A percentile compares a stretch with the other conserved stretches of the same genome.
Conservation (phyloP, 2,797 vertebrate species). For the Oophaga sylvatica region DNA sequence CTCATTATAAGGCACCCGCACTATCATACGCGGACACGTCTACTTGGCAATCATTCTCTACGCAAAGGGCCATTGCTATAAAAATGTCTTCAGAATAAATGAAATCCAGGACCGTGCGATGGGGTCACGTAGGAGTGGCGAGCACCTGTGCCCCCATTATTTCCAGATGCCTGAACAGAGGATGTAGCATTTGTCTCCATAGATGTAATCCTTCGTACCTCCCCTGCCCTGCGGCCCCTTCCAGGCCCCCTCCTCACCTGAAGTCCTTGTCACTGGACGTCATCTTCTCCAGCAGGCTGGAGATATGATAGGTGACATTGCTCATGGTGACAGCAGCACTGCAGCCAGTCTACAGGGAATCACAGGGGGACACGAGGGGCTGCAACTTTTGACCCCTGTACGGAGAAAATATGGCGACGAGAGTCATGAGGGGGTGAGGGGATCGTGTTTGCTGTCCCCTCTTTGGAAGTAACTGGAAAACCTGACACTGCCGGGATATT, state of each 20-base stretch:
- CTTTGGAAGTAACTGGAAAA: slow-evolving; percentile 53
- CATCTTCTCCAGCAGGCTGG: slow-evolving; percentile 97
- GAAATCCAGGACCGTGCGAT: not conserved
- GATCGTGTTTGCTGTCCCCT: slow-evolving; percentile 25
- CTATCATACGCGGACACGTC: too few species aligned
- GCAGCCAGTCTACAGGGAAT: not conserved
- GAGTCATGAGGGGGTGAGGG: slow-evolving; percentile 13
- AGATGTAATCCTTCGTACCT: not conserved
- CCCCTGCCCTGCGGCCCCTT: not conserved
- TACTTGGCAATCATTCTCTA: not conserved
- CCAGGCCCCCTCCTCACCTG: slow-evolving; percentile 76
- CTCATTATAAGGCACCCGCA: too few species aligned
- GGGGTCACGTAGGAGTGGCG: not conserved
- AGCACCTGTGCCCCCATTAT: not conserved
- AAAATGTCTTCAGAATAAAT: not conserved
- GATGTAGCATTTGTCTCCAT: not conserved
- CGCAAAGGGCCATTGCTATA: not conserved
- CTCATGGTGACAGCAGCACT: slow-evolving; percentile 76
- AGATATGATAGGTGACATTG: slow-evolving; percentile 86
- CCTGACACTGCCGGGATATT: slow-evolving; percentile 49
- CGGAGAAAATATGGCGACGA: slow-evolving; percentile 34
- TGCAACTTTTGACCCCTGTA: slow-evolving; percentile 1
- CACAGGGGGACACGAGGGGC: not conserved
- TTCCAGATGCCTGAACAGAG: not conserved
- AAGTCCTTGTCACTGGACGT: slow-evolving; percentile 96